Conservation (phyloP, 2,113 vertebrate genomes). For the Cyprinodon brontotheroides region DNA sequence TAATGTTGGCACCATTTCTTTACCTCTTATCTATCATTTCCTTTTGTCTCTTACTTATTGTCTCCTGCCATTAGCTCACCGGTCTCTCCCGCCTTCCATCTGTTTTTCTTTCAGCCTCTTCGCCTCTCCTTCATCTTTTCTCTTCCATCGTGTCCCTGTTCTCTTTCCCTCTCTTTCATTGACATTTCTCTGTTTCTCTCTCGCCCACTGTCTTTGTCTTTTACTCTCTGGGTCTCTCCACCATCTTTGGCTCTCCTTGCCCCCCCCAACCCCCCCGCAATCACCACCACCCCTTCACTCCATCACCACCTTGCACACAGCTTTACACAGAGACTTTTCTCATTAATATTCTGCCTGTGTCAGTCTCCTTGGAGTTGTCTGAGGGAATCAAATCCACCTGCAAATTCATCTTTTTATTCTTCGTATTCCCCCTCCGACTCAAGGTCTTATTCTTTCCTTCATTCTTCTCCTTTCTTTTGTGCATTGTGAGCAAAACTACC, state of each 20-base stretch:
- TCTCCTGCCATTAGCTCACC: constrained; percentile 51
- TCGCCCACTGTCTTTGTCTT: constrained; percentile 7
- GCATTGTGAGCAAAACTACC: constrained; percentile 34
- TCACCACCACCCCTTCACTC: not conserved
- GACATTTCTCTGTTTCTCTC: constrained; percentile 37
- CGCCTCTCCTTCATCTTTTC: constrained; percentile 23
- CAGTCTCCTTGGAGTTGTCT: constrained; percentile 73
- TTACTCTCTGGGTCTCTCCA: constrained; percentile 37
- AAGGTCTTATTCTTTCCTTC: constrained; percentile 58
- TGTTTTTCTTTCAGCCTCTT: constrained; percentile 47
- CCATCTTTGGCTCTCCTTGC: constrained; percentile 13
- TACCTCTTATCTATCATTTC: constrained; percentile 57
- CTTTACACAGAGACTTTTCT: constrained; percentile 37
- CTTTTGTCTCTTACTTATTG: constrained; percentile 54
- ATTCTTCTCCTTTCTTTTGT: constrained; percentile 26
- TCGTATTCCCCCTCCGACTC: constrained; percentile 61
- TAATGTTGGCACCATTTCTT: constrained; percentile 40
- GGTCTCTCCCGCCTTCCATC: constrained; percentile 36
- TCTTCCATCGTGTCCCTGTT: constrained; percentile 11
- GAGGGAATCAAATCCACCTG: constrained; percentile 75
- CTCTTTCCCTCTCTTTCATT: constrained; percentile 29
- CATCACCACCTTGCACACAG: constrained; percentile 20
- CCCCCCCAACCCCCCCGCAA: not conserved
- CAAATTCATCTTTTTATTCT: constrained; percentile 73
- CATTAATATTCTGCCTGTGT: constrained; percentile 76